Evolutionary conservation across 2,888 invertebrate genomes (phyloP).

Genomic region (Lycaena phlaeas): DNA sequence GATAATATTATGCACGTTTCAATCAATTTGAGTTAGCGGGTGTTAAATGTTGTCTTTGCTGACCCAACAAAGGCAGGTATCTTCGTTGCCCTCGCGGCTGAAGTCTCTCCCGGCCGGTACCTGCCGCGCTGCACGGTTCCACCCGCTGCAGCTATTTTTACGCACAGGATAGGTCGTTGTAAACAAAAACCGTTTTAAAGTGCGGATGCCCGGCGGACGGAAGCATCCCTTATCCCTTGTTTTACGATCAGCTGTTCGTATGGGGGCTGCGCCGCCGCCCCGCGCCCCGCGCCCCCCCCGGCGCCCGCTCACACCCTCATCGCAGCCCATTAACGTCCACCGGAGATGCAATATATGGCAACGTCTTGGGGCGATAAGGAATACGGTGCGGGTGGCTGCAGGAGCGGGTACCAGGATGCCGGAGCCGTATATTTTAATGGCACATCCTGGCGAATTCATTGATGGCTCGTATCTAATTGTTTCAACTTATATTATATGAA

Average conservation of each 20-base stretch:
- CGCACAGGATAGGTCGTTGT: background rate
- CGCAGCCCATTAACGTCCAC: slow-evolving; percentile 2
- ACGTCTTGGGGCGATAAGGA: background rate
- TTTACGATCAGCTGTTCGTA: slow-evolving; percentile 8
- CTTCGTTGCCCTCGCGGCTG: too few relatives aligned
- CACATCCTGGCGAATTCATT: too few relatives aligned
- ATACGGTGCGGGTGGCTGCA: too few relatives aligned
- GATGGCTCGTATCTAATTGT: background rate
- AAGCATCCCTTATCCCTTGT: background rate
- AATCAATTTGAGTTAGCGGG: too few relatives aligned
- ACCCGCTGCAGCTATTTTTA: background rate
- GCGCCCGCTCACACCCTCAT: background rate
- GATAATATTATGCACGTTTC: too few relatives aligned
- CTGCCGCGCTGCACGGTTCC: background rate
- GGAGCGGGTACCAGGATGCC: background rate
- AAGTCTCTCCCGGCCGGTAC: too few relatives aligned
- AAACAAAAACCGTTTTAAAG: background rate
- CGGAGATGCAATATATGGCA: background rate
- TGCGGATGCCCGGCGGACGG: slow-evolving; percentile 1
- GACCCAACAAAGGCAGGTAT: too few relatives aligned
- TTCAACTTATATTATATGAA: background rate
- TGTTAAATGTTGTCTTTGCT: too few relatives aligned
- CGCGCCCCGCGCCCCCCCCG: too few relatives aligned
- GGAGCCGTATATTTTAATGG: background rate
- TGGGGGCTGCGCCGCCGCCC: slow-evolving; percentile 1